Conservation (phyloP, 1,140 invertebrate genomes). For the Hyles vespertilio region DNA sequence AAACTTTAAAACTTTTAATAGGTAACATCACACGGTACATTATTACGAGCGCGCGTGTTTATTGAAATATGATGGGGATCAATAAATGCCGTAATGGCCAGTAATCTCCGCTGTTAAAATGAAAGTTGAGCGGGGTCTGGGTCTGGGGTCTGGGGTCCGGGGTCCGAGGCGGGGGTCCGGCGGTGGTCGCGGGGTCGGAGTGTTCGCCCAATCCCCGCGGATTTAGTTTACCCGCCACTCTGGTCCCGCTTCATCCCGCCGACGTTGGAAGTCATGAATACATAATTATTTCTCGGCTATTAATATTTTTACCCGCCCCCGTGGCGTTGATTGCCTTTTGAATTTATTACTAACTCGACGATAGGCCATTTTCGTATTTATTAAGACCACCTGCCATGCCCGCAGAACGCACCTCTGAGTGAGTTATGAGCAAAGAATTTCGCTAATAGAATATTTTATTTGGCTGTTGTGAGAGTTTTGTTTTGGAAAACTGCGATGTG, state of each 20-base stretch:
- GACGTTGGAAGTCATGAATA: constrained; percentile 62
- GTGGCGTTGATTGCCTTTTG: constrained; percentile 73
- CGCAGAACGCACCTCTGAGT: constrained; percentile 53
- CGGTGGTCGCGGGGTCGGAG: constrained; percentile 2
- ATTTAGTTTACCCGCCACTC: constrained; percentile 48
- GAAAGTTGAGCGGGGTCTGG: constrained; percentile 3
- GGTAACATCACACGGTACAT: too few species aligned
- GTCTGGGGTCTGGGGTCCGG: background rate
- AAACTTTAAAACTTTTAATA: too few species aligned
- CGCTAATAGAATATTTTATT: constrained; percentile 75
- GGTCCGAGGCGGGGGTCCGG: background rate
- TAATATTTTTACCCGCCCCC: constrained; percentile 70
- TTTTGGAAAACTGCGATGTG: background rate
- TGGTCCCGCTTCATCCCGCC: constrained; percentile 30
- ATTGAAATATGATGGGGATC: background rate
- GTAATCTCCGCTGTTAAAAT: constrained; percentile 15
- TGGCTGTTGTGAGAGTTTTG: constrained; percentile 36
- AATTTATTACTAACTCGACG: constrained; percentile 72
- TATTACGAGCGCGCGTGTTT: too few species aligned
- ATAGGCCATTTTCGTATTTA: constrained; percentile 73
- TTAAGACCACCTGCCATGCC: constrained; percentile 70
- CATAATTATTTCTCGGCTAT: constrained; percentile 72
- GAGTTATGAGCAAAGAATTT: constrained; percentile 67
- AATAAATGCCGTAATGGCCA: constrained; percentile 4
- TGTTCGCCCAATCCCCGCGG: constrained; percentile 30